Evolutionary conservation across 1,140 invertebrate species (phyloP).

Genomic region (Heterodera carotae): DNA sequence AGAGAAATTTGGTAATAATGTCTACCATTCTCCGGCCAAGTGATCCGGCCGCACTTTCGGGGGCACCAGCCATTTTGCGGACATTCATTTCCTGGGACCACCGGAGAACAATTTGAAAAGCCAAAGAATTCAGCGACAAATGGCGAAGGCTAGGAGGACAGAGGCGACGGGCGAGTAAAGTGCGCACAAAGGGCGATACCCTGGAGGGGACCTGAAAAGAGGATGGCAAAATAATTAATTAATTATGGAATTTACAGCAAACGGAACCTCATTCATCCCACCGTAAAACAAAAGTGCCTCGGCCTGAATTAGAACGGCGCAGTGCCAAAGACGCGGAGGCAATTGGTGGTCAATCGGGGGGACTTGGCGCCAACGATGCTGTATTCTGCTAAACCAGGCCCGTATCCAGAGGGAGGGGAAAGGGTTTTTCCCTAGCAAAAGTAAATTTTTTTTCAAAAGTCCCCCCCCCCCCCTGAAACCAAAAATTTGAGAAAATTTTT

Average conservation of each 20-base stretch:
- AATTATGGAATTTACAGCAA: neutral
- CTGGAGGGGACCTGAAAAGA: constrained; percentile 7
- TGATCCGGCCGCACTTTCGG: neutral
- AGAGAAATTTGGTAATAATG: neutral
- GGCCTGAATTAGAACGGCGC: constrained; percentile 9
- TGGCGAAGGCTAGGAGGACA: constrained; percentile 22
- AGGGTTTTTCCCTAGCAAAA: neutral
- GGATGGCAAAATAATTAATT: neutral
- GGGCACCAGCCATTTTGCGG: constrained; percentile 11
- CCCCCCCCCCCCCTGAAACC: too few species aligned
- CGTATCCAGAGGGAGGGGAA: too few species aligned
- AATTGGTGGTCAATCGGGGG: constrained; percentile 27
- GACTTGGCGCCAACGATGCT: constrained; percentile 20
- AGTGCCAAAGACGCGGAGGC: constrained; percentile 27
- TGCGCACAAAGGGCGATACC: constrained; percentile 26
- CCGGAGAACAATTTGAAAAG: constrained; percentile 7
- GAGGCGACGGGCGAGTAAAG: constrained; percentile 14
- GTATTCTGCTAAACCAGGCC: neutral
- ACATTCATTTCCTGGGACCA: constrained; percentile 19
- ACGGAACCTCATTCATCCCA: constrained; percentile 21
- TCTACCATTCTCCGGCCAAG: constrained; percentile 6
- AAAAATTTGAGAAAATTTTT: too few species aligned
- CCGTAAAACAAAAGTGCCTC: constrained; percentile 22
- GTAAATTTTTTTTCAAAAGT: neutral
- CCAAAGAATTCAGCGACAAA: constrained; percentile 23